Base-by-base conservation (phyloP, 1,140 invertebrate species). In the Procambarus virginalis region DNA sequence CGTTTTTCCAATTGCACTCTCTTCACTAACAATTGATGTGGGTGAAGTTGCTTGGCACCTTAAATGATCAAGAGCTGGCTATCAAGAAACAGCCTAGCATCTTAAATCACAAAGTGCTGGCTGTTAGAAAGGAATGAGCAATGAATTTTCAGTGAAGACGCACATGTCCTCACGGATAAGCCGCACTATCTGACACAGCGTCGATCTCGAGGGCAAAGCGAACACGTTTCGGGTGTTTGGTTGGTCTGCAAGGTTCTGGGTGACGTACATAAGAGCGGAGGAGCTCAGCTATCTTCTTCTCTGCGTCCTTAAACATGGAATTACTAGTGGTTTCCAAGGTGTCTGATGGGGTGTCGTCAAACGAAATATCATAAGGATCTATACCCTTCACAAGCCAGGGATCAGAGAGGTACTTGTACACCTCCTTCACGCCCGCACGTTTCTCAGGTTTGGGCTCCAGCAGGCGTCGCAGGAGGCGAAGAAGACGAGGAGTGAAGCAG, bases 351-450 rank as follows among this genome's bases (percentile, higher is more conserved):
- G 86, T 85, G 76, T 92, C 91, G 64, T 92, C 86, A 55, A 92
- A 85, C 64, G 77, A 78, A 34, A 89, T 84, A 22, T 92, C 91
- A 14, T 81, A 76, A 34, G 91, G 91, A 51, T 92, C 92, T 22
- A 83, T 58, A 34, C 87, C 95, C 84, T 94, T 95, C 81, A 95
- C n/a, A 77, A 96, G 94, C 96, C 96, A 97, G 2, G 94, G 93
- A 92, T 97, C 96, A 91, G 96, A 95, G 89, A 96, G 93, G 93
- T 97, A 97, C 93, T 97, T 97, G 88, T 94, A 94, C 34, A 97
- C 95, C 94, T 97, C 97, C 14, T 95, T 96, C 20, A 97, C 95
- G 85, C 95, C 95, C 89, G 96, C 96, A 17, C 97, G 94, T 92
- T 96, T 96, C n/a, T 96, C 96, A 0, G 96, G 94, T 92, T 97